Base-by-base conservation (phyloP, 2,797 vertebrate genomes). In the Anas flavirostris region DNA sequence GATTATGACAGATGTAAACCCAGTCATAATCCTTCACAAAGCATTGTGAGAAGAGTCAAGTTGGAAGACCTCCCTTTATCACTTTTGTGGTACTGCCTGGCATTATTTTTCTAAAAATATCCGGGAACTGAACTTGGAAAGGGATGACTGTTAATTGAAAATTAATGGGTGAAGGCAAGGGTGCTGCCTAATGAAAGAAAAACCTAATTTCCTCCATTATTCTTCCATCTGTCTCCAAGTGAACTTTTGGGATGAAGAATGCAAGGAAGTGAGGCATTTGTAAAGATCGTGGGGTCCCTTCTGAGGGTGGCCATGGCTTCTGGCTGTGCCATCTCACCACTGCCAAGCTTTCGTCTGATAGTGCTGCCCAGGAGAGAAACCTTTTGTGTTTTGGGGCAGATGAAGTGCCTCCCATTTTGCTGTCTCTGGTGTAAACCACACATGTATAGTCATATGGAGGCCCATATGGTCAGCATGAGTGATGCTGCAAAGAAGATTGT, bases 31-130 rank as follows among this genome's bases (percentile, higher is more conserved):
- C 75, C 21, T 73, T 82, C 26, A 66, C 44, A 73, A 73, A 90
- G 85, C 22, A 58, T 4, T 19, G 15, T 43, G 74, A 46, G 46
- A 86, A 77, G 28, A 70, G n/a, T 43, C 50, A 74, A 62, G 16
- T 33, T 69, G 37, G 31, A 75, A 28, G n/a, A 79, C 8, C 6
- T 94, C 8, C 5, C 18, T 90, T 85, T 55, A 43, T 66, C 9
- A 9, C 59, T 81, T 73, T 60, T 52, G 12, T 70, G 31, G 8
- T 69, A 48, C 16, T 43, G 16, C 22, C 15, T 55, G 12, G 8
- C 55, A 10, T 55, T 91, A 59, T 69, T 88, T 88, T 90, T 86
- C 67, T 78, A 82, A 73, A 88, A 93, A 64, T 59, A 86, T 66
- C n/a, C 26, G 7, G 9, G 28, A 82, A 9, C 41, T 67, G 43